Evolutionary conservation across 2,113 vertebrate species (phyloP).

Genomic region (Colius striatus): DNA sequence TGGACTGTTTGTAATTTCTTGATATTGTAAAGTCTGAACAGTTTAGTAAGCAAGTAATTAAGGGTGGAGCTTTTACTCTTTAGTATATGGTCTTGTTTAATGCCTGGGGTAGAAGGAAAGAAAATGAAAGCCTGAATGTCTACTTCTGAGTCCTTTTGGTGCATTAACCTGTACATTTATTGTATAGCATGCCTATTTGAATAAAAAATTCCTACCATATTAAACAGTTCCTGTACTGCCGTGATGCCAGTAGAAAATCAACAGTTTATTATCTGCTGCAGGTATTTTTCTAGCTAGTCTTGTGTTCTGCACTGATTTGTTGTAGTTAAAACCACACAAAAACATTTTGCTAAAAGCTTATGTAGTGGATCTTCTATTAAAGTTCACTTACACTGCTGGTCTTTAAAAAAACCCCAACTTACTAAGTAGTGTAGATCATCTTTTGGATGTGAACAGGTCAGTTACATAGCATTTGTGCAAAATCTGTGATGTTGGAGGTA

Average conservation of each 20-base stretch:
- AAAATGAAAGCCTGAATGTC: neutral
- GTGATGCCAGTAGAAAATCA: neutral
- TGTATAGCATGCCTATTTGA: neutral
- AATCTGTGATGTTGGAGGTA: neutral
- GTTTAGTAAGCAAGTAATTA: neutral
- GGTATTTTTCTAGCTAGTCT: neutral
- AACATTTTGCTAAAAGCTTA: neutral
- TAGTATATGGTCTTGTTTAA: neutral
- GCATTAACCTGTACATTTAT: neutral
- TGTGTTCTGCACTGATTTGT: neutral
- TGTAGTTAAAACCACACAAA: neutral
- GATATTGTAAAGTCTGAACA: neutral
- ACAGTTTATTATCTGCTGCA: neutral
- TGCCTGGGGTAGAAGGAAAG: neutral
- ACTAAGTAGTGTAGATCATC: neutral
- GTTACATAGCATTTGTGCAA: neutral
- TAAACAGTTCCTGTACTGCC: neutral
- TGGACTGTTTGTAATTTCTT: neutral
- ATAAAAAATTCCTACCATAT: neutral
- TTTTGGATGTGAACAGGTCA: neutral
- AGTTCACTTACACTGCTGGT: neutral
- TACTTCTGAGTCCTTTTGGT: neutral
- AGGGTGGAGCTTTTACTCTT: neutral
- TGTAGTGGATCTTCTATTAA: neutral
- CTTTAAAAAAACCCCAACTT: neutral